Percentiles rank a stretch among this genome's conserved stretches.
These are phyloP conservation scores for Pitta sordida DNA, from an alignment of 2,113 vertebrate species.

Conservation along the genomic window DNA sequence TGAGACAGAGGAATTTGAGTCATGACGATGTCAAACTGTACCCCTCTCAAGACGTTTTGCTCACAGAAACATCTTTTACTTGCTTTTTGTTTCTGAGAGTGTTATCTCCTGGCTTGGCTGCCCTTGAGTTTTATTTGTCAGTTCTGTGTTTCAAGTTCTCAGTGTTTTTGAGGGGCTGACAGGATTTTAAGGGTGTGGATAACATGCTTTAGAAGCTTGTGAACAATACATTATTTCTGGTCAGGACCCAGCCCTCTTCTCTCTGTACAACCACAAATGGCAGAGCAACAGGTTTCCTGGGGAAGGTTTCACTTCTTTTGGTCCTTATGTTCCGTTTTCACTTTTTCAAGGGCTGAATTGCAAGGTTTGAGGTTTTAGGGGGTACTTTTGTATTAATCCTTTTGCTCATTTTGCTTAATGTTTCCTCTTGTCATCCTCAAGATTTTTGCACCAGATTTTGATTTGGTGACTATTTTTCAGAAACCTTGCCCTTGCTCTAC, in stretches of 20 bases:
- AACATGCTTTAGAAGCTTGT: neutral
- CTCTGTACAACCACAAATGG: neutral
- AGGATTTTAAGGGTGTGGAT: neutral
- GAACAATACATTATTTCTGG: neutral
- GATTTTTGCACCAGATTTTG: neutral
- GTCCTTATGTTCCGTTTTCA: accelerated
- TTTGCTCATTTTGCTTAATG: neutral
- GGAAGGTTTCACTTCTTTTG: neutral
- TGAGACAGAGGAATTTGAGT: neutral
- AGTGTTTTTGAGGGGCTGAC: neutral
- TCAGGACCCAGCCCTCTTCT: neutral
- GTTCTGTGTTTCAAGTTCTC: neutral
- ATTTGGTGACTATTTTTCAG: neutral
- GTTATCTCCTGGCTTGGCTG: neutral
- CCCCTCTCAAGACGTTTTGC: neutral
- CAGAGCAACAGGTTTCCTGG: neutral
- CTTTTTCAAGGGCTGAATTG: neutral
- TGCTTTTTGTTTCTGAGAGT: too few relatives aligned
- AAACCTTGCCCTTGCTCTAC: neutral
- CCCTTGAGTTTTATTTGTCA: neutral
- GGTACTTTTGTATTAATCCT: neutral
- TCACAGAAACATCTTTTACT: neutral
- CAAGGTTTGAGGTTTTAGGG: neutral
- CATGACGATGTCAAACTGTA: neutral
- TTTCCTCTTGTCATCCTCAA: neutral